Base-by-base conservation (phyloP, 2,113 vertebrate genomes). In the Greenwoodochromis staneri region DNA sequence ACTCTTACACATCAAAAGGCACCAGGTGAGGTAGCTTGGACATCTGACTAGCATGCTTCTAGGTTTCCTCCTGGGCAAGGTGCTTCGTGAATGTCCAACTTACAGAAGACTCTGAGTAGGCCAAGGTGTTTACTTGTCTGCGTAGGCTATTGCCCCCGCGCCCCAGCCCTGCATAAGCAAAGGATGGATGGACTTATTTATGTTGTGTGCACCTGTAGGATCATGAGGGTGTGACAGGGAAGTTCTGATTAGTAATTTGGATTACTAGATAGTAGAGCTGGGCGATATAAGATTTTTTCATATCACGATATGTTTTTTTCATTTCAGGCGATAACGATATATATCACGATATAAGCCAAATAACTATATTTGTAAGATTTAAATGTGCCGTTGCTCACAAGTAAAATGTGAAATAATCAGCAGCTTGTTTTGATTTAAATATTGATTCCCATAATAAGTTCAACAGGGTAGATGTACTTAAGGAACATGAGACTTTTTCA, bases 131-230 rank as follows among this genome's bases (percentile, higher is more conserved):
- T 66, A n/a, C 34, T 66, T 66, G 9, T 66, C 61, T 66, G 31
- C 6, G 1, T 66, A 66, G 61, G 31, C 9, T 63, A 19, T 36
- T 63, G 17, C 17, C 17, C 8, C 31, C 1, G 1, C 0, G 6
- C 61, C 61, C 61, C 61, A 5, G 34, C 7, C 34, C 61, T 38
- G 61, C 61, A n/a, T 3, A 66, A 66, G 17, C 34, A 5, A 38
- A 3, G 10, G 10, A 38, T 66, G 61, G 53, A 66, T 36, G 61
- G 19, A 38, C 4, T 21, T n/a, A 36, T 36, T 7, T 36, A 38
- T 66, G 61, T 38, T 66, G 34, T 38, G 61, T 66, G 61, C 10
- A 66, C 13, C 61, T 66, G 34, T n/a, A 38, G 61, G 17, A 3
- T 13, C 61, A 66, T 38, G 34, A 38, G 10, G 61, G 61, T 66